phyloP scores from a whole-genome alignment of 2,797 vertebrate species.

The Enteromius treurensis region DNA sequence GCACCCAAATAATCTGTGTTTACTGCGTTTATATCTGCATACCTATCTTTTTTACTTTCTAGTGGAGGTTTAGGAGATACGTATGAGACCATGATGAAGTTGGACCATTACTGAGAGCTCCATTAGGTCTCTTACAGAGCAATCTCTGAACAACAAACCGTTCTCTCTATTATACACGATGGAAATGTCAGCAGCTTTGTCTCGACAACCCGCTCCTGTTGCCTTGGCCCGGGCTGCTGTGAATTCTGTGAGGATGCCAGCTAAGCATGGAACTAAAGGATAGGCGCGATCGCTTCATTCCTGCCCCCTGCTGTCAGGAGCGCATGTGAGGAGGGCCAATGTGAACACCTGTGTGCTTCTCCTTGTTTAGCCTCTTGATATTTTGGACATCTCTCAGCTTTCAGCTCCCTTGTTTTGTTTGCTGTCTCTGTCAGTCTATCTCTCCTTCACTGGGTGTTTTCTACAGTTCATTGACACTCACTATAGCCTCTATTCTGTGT shows the following conservation, averaged over 20 bases:
- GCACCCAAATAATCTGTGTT: background rate
- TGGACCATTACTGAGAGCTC: background rate
- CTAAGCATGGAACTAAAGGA: conserved; percentile 48
- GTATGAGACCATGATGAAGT: background rate
- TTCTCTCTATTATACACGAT: conserved; percentile 19
- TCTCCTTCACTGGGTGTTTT: background rate
- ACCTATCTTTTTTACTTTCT: background rate
- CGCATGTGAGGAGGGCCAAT: conserved; percentile 21
- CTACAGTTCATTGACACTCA: background rate
- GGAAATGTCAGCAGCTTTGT: conserved; percentile 37
- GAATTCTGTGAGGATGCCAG: conserved; percentile 63
- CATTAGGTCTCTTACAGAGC: background rate
- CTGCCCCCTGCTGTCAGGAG: conserved; percentile 47
- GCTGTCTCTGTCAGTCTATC: background rate
- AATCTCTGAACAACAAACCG: background rate
- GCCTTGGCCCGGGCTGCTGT: conserved; percentile 56
- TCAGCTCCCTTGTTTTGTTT: conserved; percentile 3
- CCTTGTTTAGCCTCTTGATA: conserved; percentile 39
- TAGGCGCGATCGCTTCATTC: conserved; percentile 32
- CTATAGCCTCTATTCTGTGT: background rate
- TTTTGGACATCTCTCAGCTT: conserved; percentile 52
- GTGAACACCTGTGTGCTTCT: conserved; percentile 47
- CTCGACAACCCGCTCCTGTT: background rate
- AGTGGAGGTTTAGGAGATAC: background rate
- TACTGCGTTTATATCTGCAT: background rate